These are phyloP conservation scores for Barypeithes pellucidus DNA, from an alignment of 2,888 invertebrate genomes.

Conservation along the genomic window DNA sequence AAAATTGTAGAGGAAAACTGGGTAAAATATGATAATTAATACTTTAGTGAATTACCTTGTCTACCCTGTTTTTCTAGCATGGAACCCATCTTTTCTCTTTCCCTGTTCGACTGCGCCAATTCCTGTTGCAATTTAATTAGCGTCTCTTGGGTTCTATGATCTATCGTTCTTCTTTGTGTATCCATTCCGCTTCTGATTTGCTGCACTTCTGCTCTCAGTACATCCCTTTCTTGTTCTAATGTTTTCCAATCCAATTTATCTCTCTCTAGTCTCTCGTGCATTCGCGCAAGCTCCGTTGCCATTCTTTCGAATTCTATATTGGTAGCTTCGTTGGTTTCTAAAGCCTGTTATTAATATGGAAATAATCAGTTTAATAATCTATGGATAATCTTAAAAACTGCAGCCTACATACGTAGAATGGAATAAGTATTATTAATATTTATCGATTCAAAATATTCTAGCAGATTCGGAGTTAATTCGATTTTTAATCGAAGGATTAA, in stretches of 20 bases:
- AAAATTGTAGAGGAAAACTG: too few relatives aligned
- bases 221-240: conserved; percentile 83
- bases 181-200: conserved; percentile 78
- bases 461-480: too few relatives aligned
- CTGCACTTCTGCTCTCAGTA: conserved; percentile 79
- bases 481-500: too few relatives aligned
- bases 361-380: too few relatives aligned
- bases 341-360: too few relatives aligned
- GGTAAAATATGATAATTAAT: too few relatives aligned
- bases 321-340: conserved; percentile 87
- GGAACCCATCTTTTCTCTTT: conserved; percentile 84
- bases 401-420: too few relatives aligned
- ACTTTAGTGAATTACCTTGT: conserved; percentile 67
- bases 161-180: conserved; percentile 77
- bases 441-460: background rate
- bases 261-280: conserved; percentile 86
- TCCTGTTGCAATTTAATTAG: conserved; percentile 83
- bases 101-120: conserved; percentile 80
- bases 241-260: conserved; percentile 80
- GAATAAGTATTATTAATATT: too few relatives aligned
- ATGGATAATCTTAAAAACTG: too few relatives aligned
- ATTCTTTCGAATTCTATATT: conserved; percentile 90
- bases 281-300: conserved; percentile 85
- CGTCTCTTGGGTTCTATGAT: conserved; percentile 82
- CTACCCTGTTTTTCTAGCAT: conserved; percentile 86